Percentiles rank a stretch among this genome's conserved stretches.
Conservation (phyloP, 2,888 invertebrate genomes). For the Drosophila demipolita region DNA sequence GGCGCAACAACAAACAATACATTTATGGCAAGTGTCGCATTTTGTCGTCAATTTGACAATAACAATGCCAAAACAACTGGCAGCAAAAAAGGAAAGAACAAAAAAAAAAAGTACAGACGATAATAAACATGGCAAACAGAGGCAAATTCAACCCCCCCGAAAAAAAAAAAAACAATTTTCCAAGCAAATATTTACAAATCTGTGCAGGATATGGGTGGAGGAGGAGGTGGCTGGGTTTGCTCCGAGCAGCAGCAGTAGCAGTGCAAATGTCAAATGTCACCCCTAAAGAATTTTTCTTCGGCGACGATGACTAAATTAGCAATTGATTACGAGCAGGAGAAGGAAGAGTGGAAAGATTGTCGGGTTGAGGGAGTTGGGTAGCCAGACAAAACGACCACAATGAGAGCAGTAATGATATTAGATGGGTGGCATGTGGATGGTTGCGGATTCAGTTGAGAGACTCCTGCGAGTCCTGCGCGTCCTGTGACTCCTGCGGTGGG, state of each 20-base stretch:
- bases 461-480: constrained; percentile 45
- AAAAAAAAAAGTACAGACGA: constrained; percentile 1
- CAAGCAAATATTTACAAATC: constrained; percentile 71
- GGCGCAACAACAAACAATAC: constrained; percentile 74
- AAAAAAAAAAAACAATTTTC: constrained; percentile 45
- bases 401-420: constrained; percentile 77
- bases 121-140: constrained; percentile 19
- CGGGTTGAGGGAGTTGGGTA: constrained; percentile 5
- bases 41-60: constrained; percentile 77
- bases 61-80: constrained; percentile 65
- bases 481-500: constrained; percentile 68
- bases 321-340: constrained; percentile 57
- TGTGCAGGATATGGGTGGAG: constrained; percentile 13
- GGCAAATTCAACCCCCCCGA: constrained; percentile 45
- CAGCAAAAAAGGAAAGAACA: constrained; percentile 34
- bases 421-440: constrained; percentile 34
- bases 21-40: constrained; percentile 82
- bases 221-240: constrained; percentile 1
- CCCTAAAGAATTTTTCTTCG: constrained; percentile 43
- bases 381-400: constrained; percentile 68
- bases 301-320: constrained; percentile 75
- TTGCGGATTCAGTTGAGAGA: constrained; percentile 1
- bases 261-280: constrained; percentile 47
- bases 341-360: constrained; percentile 8
- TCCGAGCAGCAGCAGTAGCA: neutral